phyloP scores from a whole-genome alignment of 2,113 vertebrate species.

The Saccopteryx bilineata region DNA sequence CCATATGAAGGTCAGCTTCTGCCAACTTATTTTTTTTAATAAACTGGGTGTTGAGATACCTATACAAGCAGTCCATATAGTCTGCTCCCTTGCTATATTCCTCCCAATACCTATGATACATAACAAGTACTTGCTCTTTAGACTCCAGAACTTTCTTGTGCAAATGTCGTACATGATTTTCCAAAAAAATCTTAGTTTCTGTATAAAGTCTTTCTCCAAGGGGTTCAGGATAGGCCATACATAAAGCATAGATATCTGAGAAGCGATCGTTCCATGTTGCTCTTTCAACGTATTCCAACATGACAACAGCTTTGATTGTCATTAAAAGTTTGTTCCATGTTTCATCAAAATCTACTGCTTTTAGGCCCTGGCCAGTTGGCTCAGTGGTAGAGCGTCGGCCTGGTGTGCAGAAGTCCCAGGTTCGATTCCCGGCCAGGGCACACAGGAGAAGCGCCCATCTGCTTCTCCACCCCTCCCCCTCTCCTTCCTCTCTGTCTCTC shows the following conservation, averaged over 20 bases:
- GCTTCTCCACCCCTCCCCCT: too few species aligned
- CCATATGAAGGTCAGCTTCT: slow-evolving; percentile 99
- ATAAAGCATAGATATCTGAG: slow-evolving; percentile 99
- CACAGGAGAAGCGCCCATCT: too few species aligned
- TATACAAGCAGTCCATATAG: slow-evolving; percentile 99
- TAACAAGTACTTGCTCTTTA: slow-evolving; percentile 97
- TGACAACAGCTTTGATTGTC: slow-evolving; percentile 99
- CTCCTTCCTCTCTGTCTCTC: too few species aligned
- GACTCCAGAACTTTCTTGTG: slow-evolving; percentile 99
- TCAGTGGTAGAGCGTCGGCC: too few species aligned
- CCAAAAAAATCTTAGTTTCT: slow-evolving; percentile 98
- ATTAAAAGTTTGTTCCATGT: slow-evolving; percentile 99
- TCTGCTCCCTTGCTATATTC: slow-evolving; percentile 99
- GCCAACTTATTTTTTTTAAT: slow-evolving; percentile 99
- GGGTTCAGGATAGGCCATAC: slow-evolving; percentile 99
- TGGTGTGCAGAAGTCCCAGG: too few species aligned
- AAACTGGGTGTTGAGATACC: slow-evolving; percentile 99
- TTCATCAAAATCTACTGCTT: slow-evolving; percentile 97
- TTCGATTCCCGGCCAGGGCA: too few species aligned
- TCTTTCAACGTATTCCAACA: slow-evolving; percentile 99
- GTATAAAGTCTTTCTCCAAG: slow-evolving; percentile 98
- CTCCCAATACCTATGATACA: slow-evolving; percentile 99
- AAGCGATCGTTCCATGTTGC: slow-evolving; percentile 99
- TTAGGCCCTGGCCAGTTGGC: too few species aligned
- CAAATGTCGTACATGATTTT: slow-evolving; percentile 97